Evolutionary conservation across 1,140 invertebrate species (phyloP).

Genomic region (Saxidomus purpurata): DNA sequence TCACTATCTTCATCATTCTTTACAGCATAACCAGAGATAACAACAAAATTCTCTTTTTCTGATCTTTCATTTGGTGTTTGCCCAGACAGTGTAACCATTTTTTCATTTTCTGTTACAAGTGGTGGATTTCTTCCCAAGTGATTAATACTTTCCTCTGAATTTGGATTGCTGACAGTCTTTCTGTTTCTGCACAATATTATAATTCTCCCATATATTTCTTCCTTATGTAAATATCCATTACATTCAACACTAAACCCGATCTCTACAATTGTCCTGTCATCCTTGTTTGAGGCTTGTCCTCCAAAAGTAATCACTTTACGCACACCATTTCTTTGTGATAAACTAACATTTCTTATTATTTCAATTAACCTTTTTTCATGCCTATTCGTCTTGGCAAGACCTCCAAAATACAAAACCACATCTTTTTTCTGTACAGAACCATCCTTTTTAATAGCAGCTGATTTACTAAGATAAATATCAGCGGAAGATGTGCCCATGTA

Average conservation of each 20-base stretch:
- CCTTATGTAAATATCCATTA: conserved; percentile 3
- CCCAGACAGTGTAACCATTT: not conserved
- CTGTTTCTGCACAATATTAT: conserved; percentile 10
- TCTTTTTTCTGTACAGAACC: not conserved
- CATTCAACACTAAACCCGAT: conserved; percentile 23
- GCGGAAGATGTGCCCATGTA: conserved; percentile 4
- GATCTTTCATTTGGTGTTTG: not conserved
- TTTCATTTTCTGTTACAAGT: not conserved
- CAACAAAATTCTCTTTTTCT: conserved; percentile 1
- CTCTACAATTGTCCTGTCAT: not conserved
- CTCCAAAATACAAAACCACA: conserved; percentile 33
- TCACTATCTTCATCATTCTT: not conserved
- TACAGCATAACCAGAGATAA: not conserved
- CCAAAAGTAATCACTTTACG: conserved; percentile 38
- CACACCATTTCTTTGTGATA: not conserved
- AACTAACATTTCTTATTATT: conserved; percentile 35
- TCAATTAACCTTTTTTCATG: not conserved
- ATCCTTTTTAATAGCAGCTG: not conserved
- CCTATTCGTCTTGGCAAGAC: not conserved
- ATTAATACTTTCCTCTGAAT: not conserved
- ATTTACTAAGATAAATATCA: conserved; percentile 22
- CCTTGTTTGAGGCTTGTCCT: not conserved
- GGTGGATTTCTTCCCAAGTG: not conserved
- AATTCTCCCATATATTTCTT: not conserved
- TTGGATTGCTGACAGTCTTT: not conserved